A percentile compares a stretch with the other conserved stretches of the same genome.
These are phyloP conservation scores for Tanaodytes sp. DNA, from an alignment of 2,888 invertebrate genomes.

Conservation along the genomic window DNA sequence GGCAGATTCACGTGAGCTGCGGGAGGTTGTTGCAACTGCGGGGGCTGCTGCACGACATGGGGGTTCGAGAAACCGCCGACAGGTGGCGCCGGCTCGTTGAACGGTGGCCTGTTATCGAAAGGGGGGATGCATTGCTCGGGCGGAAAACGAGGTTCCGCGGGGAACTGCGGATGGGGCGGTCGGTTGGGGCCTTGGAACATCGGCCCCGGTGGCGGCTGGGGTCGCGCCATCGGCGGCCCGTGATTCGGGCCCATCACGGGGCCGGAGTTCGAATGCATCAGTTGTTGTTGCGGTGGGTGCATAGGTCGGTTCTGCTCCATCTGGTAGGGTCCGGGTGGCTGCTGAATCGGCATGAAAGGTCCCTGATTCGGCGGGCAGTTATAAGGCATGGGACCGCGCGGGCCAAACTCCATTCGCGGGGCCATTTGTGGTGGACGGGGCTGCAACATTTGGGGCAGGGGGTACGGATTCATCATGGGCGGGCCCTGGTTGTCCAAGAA, in stretches of 20 bases:
- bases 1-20: conserved; percentile 31
- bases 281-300: conserved; percentile 44
- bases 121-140: conserved; percentile 12
- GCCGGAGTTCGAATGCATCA: conserved; percentile 59
- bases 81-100: conserved; percentile 42
- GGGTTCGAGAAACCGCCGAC: conserved; percentile 57
- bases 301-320: conserved; percentile 32
- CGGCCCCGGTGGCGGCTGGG: conserved; percentile 47
- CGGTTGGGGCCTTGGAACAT: conserved; percentile 56
- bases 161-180: conserved; percentile 46
- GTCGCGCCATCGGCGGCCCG: conserved; percentile 7
- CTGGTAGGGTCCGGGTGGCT: conserved; percentile 54
- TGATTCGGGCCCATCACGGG: conserved; percentile 29
- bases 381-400: conserved; percentile 59
- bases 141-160: conserved; percentile 34
- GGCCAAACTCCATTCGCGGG: conserved; percentile 63
- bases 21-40: conserved; percentile 11
- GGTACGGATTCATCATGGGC: conserved; percentile 51
- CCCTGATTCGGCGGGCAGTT: conserved; percentile 62
- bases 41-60: conserved; percentile 23
- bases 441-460: conserved; percentile 28
- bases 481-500: conserved; percentile 65
- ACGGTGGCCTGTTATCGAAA: conserved; percentile 37
- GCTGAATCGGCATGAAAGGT: conserved; percentile 48
- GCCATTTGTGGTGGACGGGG: conserved; percentile 60